phyloP scores from a whole-genome alignment of 2,113 vertebrate genomes.

The Cyanoramphus novaezelandiae region DNA sequence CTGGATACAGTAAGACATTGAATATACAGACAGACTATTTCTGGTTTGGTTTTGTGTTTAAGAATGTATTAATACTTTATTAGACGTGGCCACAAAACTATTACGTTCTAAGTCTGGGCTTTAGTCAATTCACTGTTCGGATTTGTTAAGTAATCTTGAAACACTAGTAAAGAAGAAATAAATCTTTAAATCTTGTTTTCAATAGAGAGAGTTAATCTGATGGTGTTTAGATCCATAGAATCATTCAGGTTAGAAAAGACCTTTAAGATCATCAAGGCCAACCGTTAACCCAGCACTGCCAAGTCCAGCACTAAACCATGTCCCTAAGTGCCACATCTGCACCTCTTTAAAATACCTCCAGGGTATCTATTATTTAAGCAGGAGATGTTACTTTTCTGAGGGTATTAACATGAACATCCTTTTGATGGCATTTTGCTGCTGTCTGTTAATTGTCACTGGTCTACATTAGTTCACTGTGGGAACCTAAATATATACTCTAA shows the following conservation, averaged over 20 bases:
- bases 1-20: neutral
- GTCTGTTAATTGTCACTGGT: neutral
- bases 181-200: neutral
- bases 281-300: rapidly evolving
- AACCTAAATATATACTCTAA: rapidly evolving
- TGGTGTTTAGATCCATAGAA: neutral
- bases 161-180: neutral
- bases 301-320: neutral
- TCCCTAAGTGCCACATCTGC: neutral
- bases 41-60: neutral
- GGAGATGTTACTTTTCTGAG: neutral
- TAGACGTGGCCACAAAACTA: neutral
- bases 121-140: neutral
- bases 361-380: neutral
- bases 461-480: neutral
- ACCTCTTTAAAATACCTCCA: neutral
- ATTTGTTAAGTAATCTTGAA: neutral
- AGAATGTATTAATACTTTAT: neutral
- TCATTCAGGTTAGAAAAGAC: neutral
- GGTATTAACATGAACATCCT: neutral
- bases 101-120: neutral
- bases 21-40: neutral
- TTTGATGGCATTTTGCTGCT: neutral
- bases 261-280: neutral
- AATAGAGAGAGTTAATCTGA: neutral